Base-by-base conservation (phyloP, 2,113 vertebrate genomes). In the Sminthopsis crassicaudata region DNA sequence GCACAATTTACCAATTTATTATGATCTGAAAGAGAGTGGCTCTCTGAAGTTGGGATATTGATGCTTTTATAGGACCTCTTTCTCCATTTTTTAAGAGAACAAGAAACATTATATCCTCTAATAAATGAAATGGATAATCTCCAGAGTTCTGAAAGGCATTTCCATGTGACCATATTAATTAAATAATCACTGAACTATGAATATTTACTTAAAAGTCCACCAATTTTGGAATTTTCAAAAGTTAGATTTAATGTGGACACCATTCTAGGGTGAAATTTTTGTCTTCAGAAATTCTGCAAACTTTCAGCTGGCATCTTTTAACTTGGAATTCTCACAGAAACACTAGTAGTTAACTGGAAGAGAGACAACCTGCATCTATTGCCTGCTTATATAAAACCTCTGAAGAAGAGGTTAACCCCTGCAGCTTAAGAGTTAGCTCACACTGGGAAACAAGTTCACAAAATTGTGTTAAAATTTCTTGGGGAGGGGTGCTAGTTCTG, bases 271-370 rank as follows among this genome's bases (percentile, higher is more conserved):
- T 89, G 99, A 97, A 96, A 97, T 99, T 98, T 98, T 99, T 46
- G 97, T 95, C 54, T 96, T 97, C 97, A 99, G 99, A 94, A 99
- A 99, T 57, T 99, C 99, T 19, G 98, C 99, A 97, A 99, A 99
- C 96, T 99, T 99, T 94, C 99, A 99, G 53, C 99, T 99, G 7
- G 99, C 99, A 93, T 99, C 99, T 94, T 99, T 99, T 93, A 99
- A 99, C 97, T 99, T 99, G 97, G 99, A 99, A 84, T 98, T 99
- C 97, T 99, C 99, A 98, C 99, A 99, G 84, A 99, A 99, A 24
- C 98, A 99, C 97, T 99, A 99, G 96, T 99, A 99, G 96, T 99
- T 99, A 53, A 99, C 99, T 0, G 99, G 99, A 22, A 99, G 98
- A 48, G 99, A 99, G 2, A 99, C 99, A 50, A 99, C 99, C 98